Evolutionary conservation across 1,140 invertebrate genomes (phyloP).

Genomic region (Penaeus japonicus): DNA sequence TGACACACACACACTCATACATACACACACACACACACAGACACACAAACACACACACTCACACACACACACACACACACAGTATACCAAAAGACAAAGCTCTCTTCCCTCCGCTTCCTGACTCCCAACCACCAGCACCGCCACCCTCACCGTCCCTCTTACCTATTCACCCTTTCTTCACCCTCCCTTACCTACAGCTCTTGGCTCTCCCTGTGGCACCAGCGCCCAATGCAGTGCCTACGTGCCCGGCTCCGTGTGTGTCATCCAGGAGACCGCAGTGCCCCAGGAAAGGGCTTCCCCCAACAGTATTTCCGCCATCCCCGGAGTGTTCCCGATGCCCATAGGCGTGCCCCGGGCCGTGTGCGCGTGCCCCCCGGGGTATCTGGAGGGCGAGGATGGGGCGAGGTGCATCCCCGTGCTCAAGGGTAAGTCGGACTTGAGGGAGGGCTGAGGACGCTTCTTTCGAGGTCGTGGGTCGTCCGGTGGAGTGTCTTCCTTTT

Average conservation of each 20-base stretch:
- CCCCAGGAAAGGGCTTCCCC: not conserved
- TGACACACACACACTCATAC: too few relatives aligned
- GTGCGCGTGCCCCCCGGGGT: constrained; percentile 35
- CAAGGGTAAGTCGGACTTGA: constrained; percentile 23
- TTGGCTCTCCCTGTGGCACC: constrained; percentile 40
- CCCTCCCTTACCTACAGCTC: not conserved
- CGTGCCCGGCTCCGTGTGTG: constrained; percentile 31
- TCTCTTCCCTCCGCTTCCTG: not conserved
- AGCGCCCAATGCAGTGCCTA: constrained; percentile 27
- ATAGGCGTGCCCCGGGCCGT: constrained; percentile 24
- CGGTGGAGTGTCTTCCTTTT: constrained; percentile 10
- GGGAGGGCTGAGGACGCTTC: too few relatives aligned
- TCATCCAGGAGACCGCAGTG: constrained; percentile 10
- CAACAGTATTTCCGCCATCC: constrained; percentile 32
- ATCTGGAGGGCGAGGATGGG: constrained; percentile 27
- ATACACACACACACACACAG: too few relatives aligned
- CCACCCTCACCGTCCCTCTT: not conserved
- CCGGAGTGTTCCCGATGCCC: constrained; percentile 8
- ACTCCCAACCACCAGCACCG: not conserved
- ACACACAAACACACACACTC: too few relatives aligned
- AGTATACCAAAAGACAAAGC: not conserved
- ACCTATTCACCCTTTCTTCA: not conserved
- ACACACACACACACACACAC: too few relatives aligned
- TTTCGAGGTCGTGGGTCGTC: not conserved
- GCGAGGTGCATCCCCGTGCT: constrained; percentile 33